phyloP scores from a whole-genome alignment of 1,140 invertebrate species.

The Bombus pascuorum region DNA sequence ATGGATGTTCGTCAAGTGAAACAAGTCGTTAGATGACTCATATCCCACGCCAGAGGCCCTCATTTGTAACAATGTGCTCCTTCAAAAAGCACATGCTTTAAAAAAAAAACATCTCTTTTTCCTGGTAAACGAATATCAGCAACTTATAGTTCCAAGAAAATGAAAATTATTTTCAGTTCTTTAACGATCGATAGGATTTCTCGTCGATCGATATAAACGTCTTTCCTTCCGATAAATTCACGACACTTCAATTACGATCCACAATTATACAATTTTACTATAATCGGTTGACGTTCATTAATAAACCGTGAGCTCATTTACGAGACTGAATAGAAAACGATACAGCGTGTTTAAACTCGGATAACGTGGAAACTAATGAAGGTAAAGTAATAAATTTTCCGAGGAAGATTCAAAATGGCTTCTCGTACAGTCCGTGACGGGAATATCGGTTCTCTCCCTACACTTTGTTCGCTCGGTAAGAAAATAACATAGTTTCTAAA shows the following conservation, averaged over 20 bases:
- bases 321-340: constrained; percentile 33
- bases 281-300: constrained; percentile 19
- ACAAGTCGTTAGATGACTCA: constrained; percentile 52
- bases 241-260: not conserved
- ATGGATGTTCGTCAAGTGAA: constrained; percentile 52
- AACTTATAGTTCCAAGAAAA: not conserved
- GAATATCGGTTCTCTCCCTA: not conserved
- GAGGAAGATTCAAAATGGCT: constrained; percentile 3
- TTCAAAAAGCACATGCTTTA: constrained; percentile 4
- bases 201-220: no score
- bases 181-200: not conserved
- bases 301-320: constrained; percentile 42
- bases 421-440: not conserved
- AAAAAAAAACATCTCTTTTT: constrained; percentile 3
- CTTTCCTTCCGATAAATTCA: not conserved
- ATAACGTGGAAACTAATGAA: constrained; percentile 27
- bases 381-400: constrained; percentile 31
- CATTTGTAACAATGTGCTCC: constrained; percentile 32
- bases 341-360: constrained; percentile 28
- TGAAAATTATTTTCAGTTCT: not conserved
- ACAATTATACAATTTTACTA: constrained; percentile 2
- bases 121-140: not conserved
- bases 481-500: not conserved
- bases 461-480: not conserved
- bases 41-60: constrained; percentile 24